A percentile compares a stretch with the other conserved stretches of the same genome.
phyloP scores from a whole-genome alignment of 30 jellyfish, hydroid and myxozoan species.

The Turritopsis dohrnii region DNA sequence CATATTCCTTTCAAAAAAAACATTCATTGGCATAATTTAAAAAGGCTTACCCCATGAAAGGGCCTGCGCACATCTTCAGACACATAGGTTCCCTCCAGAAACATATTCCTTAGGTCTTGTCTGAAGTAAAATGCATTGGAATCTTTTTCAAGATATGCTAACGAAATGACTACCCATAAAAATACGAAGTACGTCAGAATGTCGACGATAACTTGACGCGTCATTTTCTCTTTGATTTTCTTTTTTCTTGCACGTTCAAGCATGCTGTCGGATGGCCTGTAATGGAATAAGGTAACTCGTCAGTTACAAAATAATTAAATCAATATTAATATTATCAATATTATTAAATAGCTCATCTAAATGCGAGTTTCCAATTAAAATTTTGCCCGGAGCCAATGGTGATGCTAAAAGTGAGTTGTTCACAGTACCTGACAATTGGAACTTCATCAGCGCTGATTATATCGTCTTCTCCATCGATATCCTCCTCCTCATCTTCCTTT shows the following conservation, averaged over 20 bases:
- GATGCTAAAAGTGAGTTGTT: no score
- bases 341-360: no score
- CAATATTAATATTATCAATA: no score
- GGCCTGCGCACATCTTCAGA: not conserved
- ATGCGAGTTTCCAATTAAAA: no score
- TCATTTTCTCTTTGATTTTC: slow-evolving; percentile 39
- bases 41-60: not conserved
- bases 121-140: slow-evolving; percentile 40
- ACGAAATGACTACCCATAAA: slow-evolving; percentile 37
- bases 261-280: slow-evolving; percentile 51
- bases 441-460: slow-evolving; percentile 22
- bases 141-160: slow-evolving; percentile 60
- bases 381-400: no score
- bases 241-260: slow-evolving; percentile 49
- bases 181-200: slow-evolving; percentile 45
- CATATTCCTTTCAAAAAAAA: no score
- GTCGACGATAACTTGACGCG: slow-evolving; percentile 47
- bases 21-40: no score
- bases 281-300: not conserved
- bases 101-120: slow-evolving; percentile 22
- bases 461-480: slow-evolving; percentile 10
- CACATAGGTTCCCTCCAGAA: not conserved
- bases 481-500: not conserved
- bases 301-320: no score
- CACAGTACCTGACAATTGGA: slow-evolving; percentile 4